These are phyloP conservation scores for Beroe forskalii DNA, from an alignment of 37 sponge, comb jelly and placozoan genomes.

Conservation along the genomic window DNA sequence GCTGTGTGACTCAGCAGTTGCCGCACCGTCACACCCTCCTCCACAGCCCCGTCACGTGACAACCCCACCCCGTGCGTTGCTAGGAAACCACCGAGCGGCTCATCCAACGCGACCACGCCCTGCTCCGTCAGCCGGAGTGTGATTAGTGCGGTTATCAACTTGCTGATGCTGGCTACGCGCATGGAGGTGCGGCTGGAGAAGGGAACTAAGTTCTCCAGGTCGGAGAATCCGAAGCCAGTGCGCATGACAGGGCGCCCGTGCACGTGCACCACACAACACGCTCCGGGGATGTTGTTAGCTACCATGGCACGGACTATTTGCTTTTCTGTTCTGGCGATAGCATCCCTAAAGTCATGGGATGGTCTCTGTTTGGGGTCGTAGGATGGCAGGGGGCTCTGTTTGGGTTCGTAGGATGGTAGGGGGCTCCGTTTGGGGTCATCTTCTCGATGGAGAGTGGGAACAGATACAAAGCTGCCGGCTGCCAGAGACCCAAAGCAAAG, in stretches of 20 bases:
- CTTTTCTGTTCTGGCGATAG: neutral
- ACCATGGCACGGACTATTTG: slow-evolving; percentile 63
- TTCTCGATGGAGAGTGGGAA: neutral
- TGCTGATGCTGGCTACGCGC: slow-evolving; percentile 93
- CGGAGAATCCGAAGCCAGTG: slow-evolving; percentile 76
- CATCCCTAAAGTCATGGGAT: neutral
- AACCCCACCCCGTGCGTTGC: neutral
- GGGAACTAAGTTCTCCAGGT: slow-evolving; percentile 78
- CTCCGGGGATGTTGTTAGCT: slow-evolving; percentile 76
- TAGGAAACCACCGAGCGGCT: slow-evolving; percentile 72
- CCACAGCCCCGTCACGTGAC: slow-evolving; percentile 58
- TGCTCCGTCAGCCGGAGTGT: slow-evolving; percentile 74
- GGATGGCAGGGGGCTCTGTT: too few relatives aligned
- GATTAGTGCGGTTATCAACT: slow-evolving; percentile 78
- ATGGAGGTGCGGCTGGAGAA: slow-evolving; percentile 74
- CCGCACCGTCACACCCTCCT: slow-evolving; percentile 74
- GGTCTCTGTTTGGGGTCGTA: too few relatives aligned
- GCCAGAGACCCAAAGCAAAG: neutral
- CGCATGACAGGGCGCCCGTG: slow-evolving; percentile 75
- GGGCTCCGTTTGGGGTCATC: too few relatives aligned
- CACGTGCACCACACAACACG: slow-evolving; percentile 69
- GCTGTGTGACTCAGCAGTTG: slow-evolving; percentile 77
- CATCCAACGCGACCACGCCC: slow-evolving; percentile 80
- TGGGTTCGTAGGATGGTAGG: too few relatives aligned
- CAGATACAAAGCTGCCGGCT: neutral